Evolutionary conservation across 2,797 vertebrate species (phyloP).

Genomic region (Poeciliopsis gracilis): DNA sequence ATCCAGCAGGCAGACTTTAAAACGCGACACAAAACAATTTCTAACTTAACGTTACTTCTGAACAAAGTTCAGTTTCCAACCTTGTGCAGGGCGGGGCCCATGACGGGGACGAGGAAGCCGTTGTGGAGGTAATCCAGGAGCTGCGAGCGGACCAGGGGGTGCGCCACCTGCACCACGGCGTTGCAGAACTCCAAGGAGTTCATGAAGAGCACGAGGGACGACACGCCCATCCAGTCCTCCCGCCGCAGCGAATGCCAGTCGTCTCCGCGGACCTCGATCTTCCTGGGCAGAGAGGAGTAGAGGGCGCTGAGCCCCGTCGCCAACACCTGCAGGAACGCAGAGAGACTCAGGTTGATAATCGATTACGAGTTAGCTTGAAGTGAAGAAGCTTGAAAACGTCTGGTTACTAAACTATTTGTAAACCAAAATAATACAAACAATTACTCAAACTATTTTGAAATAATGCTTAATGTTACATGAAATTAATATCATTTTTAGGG

Average conservation of each 20-base stretch:
- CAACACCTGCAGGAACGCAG: conserved; percentile 83
- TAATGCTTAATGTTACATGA: neutral
- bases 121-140: conserved; percentile 96
- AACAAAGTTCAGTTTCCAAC: conserved; percentile 43
- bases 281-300: conserved; percentile 96
- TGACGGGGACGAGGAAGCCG: conserved; percentile 94
- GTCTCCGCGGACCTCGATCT: conserved; percentile 93
- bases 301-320: conserved; percentile 96
- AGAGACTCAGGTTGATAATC: neutral
- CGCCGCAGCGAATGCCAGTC: conserved; percentile 95
- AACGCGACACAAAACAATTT: neutral
- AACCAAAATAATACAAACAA: neutral
- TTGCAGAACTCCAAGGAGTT: conserved; percentile 98
- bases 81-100: conserved; percentile 93
- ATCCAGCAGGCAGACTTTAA: neutral
- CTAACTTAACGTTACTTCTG: neutral
- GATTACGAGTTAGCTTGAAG: neutral
- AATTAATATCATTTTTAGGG: neutral
- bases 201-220: conserved; percentile 95
- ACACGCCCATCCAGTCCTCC: conserved; percentile 94
- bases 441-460: neutral
- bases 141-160: conserved; percentile 92
- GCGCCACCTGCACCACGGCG: conserved; percentile 94
- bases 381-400: too few species aligned
- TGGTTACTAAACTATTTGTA: neutral